A percentile compares a stretch with the other conserved stretches of the same genome.
Conservation (phyloP, 2,113 vertebrate genomes). For the Galeopterus variegatus region DNA sequence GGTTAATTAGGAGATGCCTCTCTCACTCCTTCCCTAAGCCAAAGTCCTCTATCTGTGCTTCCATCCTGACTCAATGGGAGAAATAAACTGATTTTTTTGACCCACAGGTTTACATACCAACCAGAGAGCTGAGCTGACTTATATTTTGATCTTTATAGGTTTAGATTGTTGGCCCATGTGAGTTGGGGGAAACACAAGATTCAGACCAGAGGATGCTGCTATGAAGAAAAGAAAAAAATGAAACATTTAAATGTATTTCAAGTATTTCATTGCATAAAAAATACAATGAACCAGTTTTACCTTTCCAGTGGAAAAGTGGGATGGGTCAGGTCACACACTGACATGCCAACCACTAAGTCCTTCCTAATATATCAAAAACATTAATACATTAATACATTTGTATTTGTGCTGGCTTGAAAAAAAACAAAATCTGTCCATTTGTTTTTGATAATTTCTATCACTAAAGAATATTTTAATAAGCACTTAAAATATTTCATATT, state of each 20-base stretch:
- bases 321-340: not conserved
- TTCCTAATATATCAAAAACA: not conserved
- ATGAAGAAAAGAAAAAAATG: not conserved
- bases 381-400: not conserved
- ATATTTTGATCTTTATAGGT: not conserved
- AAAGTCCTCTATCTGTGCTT: not conserved
- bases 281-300: not conserved
- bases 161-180: not conserved
- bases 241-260: not conserved
- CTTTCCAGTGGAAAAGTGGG: not conserved
- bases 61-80: not conserved
- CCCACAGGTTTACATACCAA: not conserved
- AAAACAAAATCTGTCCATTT: not conserved
- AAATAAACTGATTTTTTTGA: not conserved
- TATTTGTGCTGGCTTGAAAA: not conserved
- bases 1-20: not conserved
- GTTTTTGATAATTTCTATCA: not conserved
- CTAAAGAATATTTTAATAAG: slow-evolving; percentile 45
- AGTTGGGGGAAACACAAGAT: not conserved
- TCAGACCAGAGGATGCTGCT: not conserved
- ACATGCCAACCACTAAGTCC: not conserved
- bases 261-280: not conserved
- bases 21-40: not conserved
- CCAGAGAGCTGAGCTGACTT: not conserved
- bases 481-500: not conserved